Evolutionary conservation across 2,888 invertebrate genomes (phyloP).

Genomic region (Eremobia ochroleuca): DNA sequence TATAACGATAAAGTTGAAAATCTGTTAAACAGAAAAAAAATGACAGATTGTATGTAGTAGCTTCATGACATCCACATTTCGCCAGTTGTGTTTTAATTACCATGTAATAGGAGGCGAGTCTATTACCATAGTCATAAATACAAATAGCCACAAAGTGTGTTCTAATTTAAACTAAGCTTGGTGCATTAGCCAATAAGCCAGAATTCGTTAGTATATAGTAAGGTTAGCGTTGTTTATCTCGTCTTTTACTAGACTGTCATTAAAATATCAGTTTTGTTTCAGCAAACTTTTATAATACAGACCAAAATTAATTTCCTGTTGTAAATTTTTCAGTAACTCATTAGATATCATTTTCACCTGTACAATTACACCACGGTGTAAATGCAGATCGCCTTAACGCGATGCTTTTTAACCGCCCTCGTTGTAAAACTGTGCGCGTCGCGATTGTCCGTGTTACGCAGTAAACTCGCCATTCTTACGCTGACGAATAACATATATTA

Average conservation of each 20-base stretch:
- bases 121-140: background rate
- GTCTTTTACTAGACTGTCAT: background rate
- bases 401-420: slow-evolving; percentile 88
- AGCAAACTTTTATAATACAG: background rate
- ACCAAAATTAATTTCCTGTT: too few species aligned
- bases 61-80: too few species aligned
- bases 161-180: background rate
- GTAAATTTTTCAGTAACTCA: too few species aligned
- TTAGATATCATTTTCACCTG: slow-evolving; percentile 7
- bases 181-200: background rate
- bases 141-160: background rate
- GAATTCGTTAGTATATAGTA: background rate
- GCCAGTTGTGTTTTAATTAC: background rate
- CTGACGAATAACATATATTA: slow-evolving; percentile 83
- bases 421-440: slow-evolving; percentile 87
- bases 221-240: background rate
- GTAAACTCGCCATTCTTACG: slow-evolving; percentile 85
- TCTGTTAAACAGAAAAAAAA: too few species aligned
- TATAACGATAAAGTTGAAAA: too few species aligned
- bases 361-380: slow-evolving; percentile 73
- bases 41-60: too few species aligned
- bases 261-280: background rate
- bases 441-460: slow-evolving; percentile 90
- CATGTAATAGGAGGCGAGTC: background rate
- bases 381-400: slow-evolving; percentile 78